A percentile compares a stretch with the other conserved stretches of the same genome.
phyloP scores from a whole-genome alignment of 2,797 vertebrate species.

The Melanotaenia maccullochi region DNA sequence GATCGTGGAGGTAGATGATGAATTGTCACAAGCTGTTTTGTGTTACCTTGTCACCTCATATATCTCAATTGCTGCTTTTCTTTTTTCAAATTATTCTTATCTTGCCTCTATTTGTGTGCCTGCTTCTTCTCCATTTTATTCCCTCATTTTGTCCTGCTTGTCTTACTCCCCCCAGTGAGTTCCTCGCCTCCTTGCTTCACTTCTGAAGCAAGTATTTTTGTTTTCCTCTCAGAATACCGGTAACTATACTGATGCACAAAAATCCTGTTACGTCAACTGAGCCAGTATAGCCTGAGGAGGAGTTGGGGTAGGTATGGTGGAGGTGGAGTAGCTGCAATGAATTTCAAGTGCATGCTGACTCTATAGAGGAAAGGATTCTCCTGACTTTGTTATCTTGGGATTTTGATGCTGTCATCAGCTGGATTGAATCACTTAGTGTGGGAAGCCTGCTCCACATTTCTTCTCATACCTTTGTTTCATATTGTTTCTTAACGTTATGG shows the following conservation, averaged over 20 bases:
- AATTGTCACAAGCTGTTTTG: constrained; percentile 19
- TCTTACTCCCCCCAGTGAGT: constrained; percentile 9
- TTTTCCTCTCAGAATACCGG: constrained; percentile 15
- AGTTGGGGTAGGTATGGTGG: not conserved
- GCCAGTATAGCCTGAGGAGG: constrained; percentile 22
- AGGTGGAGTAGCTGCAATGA: not conserved
- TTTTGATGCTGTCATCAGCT: constrained; percentile 15
- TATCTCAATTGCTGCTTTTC: constrained; percentile 11
- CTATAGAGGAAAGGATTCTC: constrained; percentile 21
- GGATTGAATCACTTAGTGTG: constrained; percentile 14
- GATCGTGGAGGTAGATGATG: constrained; percentile 33
- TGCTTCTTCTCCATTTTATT: constrained; percentile 26
- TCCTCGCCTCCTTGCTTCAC: not conserved
- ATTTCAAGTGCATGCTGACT: constrained; percentile 10
- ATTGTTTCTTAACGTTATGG: constrained; percentile 45
- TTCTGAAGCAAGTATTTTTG: constrained; percentile 25
- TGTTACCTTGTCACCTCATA: constrained; percentile 21
- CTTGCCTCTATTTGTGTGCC: constrained; percentile 19
- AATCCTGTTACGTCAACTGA: constrained; percentile 42
- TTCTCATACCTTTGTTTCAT: constrained; percentile 22
- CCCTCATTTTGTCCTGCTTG: constrained; percentile 15
- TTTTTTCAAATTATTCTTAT: constrained; percentile 10
- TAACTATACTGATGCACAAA: constrained; percentile 14
- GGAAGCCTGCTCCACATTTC: constrained; percentile 11
- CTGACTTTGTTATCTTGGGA: constrained; percentile 14